These are phyloP conservation scores for Plodia interpunctella DNA, from an alignment of 1,140 invertebrate genomes.

Conservation along the genomic window DNA sequence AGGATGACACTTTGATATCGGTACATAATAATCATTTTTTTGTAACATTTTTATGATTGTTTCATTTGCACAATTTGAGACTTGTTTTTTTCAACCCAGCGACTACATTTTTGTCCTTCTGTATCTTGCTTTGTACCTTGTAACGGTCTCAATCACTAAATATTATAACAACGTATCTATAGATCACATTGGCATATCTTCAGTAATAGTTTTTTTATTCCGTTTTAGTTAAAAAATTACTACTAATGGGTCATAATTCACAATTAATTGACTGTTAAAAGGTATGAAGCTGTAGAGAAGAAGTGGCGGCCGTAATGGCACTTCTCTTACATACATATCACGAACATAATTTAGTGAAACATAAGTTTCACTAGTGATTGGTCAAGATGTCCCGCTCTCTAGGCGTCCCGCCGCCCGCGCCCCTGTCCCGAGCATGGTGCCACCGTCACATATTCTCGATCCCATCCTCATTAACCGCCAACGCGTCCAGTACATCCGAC, in stretches of 20 bases:
- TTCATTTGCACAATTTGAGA: neutral
- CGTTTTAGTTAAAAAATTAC: neutral
- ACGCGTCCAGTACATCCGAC: conserved; percentile 9
- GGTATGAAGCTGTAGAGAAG: conserved; percentile 13
- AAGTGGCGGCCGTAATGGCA: conserved; percentile 6
- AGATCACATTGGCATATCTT: too few species aligned
- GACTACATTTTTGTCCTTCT: conserved; percentile 15
- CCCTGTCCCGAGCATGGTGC: neutral
- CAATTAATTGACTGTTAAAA: conserved; percentile 17
- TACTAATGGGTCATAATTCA: neutral
- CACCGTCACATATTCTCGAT: conserved; percentile 9
- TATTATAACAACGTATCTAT: neutral
- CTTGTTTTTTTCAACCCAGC: conserved; percentile 16
- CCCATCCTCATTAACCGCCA: conserved; percentile 24
- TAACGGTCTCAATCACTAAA: conserved; percentile 15
- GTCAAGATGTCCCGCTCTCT: neutral
- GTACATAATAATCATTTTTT: neutral
- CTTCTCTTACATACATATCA: neutral
- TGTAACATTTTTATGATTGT: neutral
- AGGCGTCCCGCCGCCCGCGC: neutral
- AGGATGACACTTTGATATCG: conserved; percentile 16
- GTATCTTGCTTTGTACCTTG: conserved; percentile 15
- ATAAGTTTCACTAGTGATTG: neutral
- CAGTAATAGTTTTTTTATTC: too few species aligned
- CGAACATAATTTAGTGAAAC: neutral